These are phyloP conservation scores for Galendromus occidentalis DNA, from an alignment of 1,140 invertebrate genomes.

Conservation along the genomic window DNA sequence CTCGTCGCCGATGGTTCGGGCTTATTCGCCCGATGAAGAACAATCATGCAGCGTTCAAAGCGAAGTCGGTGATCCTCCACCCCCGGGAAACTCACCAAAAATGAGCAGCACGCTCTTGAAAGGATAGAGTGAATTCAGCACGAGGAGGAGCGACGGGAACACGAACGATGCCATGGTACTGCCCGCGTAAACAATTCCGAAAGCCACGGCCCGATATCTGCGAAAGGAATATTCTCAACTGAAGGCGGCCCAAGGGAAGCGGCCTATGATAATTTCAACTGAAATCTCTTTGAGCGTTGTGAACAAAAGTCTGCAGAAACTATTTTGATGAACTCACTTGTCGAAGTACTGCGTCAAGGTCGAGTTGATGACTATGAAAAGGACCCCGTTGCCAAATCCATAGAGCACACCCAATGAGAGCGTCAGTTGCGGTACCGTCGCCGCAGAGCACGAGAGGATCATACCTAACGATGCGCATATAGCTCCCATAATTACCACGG, in stretches of 20 bases:
- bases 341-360: not conserved
- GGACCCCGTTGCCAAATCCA: not conserved
- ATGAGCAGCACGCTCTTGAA: not conserved
- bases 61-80: too few species aligned
- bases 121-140: not conserved
- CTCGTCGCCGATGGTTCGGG: too few species aligned
- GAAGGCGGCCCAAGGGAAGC: too few species aligned
- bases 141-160: not conserved
- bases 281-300: too few species aligned
- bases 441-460: not conserved
- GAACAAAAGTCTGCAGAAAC: too few species aligned
- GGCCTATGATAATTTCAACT: too few species aligned
- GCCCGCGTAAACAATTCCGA: not conserved
- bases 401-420: not conserved
- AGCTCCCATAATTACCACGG: not conserved
- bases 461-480: not conserved
- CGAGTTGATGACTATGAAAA: not conserved
- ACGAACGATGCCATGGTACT: slow-evolving; percentile 6
- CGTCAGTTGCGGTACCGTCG: not conserved
- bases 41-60: too few species aligned
- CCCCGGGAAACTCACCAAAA: not conserved
- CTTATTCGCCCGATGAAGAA: too few species aligned
- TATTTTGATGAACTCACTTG: not conserved
- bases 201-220: not conserved
- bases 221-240: not conserved